Conservation (phyloP, 2,888 invertebrate genomes). For the Diabrotica balteata region DNA sequence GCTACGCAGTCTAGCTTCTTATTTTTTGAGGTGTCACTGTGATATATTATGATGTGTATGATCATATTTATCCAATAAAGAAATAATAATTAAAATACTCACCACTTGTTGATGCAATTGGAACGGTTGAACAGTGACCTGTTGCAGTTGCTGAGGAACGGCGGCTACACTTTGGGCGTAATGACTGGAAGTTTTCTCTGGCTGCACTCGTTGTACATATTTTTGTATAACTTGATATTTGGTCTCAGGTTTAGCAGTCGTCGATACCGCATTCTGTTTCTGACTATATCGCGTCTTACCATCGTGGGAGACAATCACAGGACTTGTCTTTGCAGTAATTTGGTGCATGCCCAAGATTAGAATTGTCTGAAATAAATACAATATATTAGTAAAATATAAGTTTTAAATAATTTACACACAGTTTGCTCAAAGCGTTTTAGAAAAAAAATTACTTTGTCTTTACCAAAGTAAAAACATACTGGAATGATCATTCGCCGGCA, state of each 20-base stretch:
- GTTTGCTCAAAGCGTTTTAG: too few species aligned
- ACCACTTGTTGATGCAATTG: conserved; percentile 33
- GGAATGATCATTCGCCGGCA: too few species aligned
- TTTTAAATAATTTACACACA: too few species aligned
- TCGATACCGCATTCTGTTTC: conserved; percentile 16
- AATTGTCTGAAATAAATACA: conserved; percentile 18
- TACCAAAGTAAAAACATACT: too few species aligned
- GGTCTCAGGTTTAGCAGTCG: conserved; percentile 22
- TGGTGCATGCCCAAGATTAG: conserved; percentile 8
- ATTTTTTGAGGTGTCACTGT: too few species aligned
- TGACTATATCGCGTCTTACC: conserved; percentile 15
- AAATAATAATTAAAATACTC: conserved; percentile 3
- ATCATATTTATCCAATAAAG: too few species aligned
- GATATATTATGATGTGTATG: too few species aligned
- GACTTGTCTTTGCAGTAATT: conserved; percentile 20
- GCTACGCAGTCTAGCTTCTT: too few species aligned
- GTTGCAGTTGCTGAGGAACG: conserved; percentile 41
- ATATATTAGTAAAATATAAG: too few species aligned
- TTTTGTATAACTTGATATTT: conserved; percentile 5
- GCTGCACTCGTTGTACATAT: conserved; percentile 7
- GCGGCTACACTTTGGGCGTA: conserved; percentile 16
- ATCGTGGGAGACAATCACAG: conserved; percentile 6
- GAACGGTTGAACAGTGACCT: conserved; percentile 33
- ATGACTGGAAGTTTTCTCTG: conserved; percentile 14
- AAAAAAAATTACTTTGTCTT: too few species aligned